Conservation (phyloP, 2,113 vertebrate genomes). For the Labeo catla region DNA sequence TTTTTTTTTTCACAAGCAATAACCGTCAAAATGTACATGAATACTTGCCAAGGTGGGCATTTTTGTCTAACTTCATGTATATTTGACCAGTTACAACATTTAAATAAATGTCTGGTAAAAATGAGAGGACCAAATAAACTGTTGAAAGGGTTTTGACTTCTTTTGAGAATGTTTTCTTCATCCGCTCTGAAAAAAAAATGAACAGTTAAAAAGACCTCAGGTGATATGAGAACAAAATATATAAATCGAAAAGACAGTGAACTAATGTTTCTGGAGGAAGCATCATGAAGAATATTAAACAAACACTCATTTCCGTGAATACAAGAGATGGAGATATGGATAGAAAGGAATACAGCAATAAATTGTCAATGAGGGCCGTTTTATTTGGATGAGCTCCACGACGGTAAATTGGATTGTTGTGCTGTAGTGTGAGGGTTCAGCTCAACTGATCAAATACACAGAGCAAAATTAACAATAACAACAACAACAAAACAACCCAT, state of each 20-base stretch:
- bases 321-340: background rate
- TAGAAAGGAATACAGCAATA: background rate
- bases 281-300: background rate
- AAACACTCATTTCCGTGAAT: background rate
- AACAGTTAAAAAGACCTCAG: background rate
- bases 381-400: background rate
- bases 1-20: too few species aligned
- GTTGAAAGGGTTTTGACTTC: background rate
- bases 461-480: slow-evolving; percentile 41
- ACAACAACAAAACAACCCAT: slow-evolving; percentile 21
- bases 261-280: background rate
- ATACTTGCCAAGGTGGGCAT: too few species aligned
- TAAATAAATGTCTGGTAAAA: background rate
- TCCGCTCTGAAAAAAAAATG: background rate
- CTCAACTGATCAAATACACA: slow-evolving; percentile 20
- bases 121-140: background rate
- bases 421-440: background rate
- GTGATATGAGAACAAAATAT: background rate
- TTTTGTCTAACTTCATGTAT: too few species aligned
- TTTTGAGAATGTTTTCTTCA: background rate
- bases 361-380: background rate
- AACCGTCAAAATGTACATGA: too few species aligned
- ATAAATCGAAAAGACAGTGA: background rate
- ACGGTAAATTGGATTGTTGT: slow-evolving; percentile 30
- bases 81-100: too few species aligned